phyloP scores from a whole-genome alignment of 2,113 vertebrate genomes.

The Haemorhous mexicanus region DNA sequence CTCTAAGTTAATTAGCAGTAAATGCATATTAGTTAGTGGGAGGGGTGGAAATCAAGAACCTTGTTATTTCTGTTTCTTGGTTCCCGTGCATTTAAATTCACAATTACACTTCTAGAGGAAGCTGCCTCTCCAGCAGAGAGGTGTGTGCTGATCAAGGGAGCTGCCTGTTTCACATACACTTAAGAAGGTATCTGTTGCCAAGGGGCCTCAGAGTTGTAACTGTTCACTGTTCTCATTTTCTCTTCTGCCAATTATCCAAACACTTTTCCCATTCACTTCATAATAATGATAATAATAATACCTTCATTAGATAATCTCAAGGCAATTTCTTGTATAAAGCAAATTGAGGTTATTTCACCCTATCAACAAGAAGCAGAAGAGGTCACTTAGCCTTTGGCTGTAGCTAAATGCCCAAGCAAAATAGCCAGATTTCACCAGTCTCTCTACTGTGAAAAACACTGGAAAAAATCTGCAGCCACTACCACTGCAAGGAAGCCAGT shows the following conservation, averaged over 20 bases:
- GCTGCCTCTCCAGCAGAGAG: constrained; percentile 33
- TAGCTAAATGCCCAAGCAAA: constrained; percentile 19
- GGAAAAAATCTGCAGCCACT: not conserved
- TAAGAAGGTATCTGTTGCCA: constrained; percentile 52
- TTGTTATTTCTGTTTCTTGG: not conserved
- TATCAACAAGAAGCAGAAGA: constrained; percentile 15
- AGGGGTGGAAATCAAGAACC: constrained; percentile 23
- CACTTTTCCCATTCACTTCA: constrained; percentile 26
- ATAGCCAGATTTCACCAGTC: not conserved
- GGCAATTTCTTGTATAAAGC: constrained; percentile 33
- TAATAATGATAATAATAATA: constrained; percentile 56
- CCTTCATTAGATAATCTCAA: constrained; percentile 58
- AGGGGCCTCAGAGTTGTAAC: constrained; percentile 37
- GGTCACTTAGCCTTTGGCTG: constrained; percentile 46
- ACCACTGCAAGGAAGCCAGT: not conserved
- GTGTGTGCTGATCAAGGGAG: constrained; percentile 36
- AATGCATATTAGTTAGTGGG: constrained; percentile 31
- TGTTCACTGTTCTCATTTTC: constrained; percentile 50
- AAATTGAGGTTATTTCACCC: constrained; percentile 48
- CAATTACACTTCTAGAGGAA: constrained; percentile 3
- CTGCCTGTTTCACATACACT: constrained; percentile 38
- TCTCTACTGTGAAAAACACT: not conserved
- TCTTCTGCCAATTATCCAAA: constrained; percentile 52
- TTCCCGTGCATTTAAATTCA: constrained; percentile 38
- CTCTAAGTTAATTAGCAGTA: constrained; percentile 39